Percentiles rank a stretch among this genome's conserved stretches.
These are phyloP conservation scores for Bombyx mori DNA, from an alignment of 1,140 invertebrate genomes.

Conservation along the genomic window ASM3026992v2 NC_085111.1:8289501-8290000, in stretches of 20 bases:
- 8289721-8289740: conserved; percentile 31
- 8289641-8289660: conserved; percentile 9
- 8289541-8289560: no score
- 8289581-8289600: no score
- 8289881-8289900: conserved; percentile 57
- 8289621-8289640: conserved; percentile 14
- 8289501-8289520: no score
- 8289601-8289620: conserved; percentile 3
- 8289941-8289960: conserved; percentile 44
- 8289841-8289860: conserved; percentile 68
- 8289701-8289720: conserved; percentile 22
- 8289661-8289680: conserved; percentile 20
- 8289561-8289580: no score
- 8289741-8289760: conserved; percentile 47
- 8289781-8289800: conserved; percentile 63
- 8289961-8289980: conserved; percentile 38
- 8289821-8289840: conserved; percentile 72
- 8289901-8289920: conserved; percentile 67
- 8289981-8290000: conserved; percentile 20
- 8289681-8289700: conserved; percentile 28
- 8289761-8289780: conserved; percentile 51
- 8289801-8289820: conserved; percentile 64
- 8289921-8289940: conserved; percentile 69
- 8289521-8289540: no score
- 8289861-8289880: conserved; percentile 60